A percentile compares a stretch with the other conserved stretches of the same genome.
Evolutionary conservation across 2,113 vertebrate genomes (phyloP).

Genomic region (Seriola rivoliana): DNA sequence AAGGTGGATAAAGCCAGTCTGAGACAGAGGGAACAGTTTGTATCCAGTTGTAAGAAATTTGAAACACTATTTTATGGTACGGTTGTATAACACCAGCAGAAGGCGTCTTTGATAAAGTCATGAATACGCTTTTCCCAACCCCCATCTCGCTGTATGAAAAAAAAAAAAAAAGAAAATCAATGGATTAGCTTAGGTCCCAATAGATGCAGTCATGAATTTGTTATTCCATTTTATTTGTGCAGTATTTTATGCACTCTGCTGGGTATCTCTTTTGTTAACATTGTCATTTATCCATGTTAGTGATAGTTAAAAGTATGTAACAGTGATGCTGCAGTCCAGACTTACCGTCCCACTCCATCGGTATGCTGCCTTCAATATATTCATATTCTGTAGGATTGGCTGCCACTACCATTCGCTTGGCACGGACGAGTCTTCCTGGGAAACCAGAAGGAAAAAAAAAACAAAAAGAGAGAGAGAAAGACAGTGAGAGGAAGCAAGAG

Average conservation of each 20-base stretch:
- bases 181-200: conserved; percentile 62
- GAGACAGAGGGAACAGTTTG: conserved; percentile 81
- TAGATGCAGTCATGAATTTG: conserved; percentile 63
- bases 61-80: conserved; percentile 73
- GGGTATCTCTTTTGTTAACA: conserved; percentile 48
- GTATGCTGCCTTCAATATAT: conserved; percentile 90
- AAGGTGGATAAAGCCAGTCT: conserved; percentile 82
- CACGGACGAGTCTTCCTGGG: conserved; percentile 87
- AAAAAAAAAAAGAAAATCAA: conserved; percentile 30
- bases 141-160: conserved; percentile 48
- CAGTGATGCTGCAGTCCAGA: conserved; percentile 51
- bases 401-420: conserved; percentile 89
- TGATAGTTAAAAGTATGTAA: conserved; percentile 41
- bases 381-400: conserved; percentile 84
- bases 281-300: conserved; percentile 40
- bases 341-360: conserved; percentile 97
- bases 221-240: conserved; percentile 63
- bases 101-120: conserved; percentile 73
- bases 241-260: conserved; percentile 39
- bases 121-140: conserved; percentile 59
- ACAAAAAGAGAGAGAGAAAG: conserved; percentile 41
- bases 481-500: conserved; percentile 35
- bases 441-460: conserved; percentile 44
- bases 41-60: conserved; percentile 78
- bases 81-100: conserved; percentile 73